Base-by-base conservation (phyloP, 1,140 invertebrate genomes). In the Drosophila sp. region DNA sequence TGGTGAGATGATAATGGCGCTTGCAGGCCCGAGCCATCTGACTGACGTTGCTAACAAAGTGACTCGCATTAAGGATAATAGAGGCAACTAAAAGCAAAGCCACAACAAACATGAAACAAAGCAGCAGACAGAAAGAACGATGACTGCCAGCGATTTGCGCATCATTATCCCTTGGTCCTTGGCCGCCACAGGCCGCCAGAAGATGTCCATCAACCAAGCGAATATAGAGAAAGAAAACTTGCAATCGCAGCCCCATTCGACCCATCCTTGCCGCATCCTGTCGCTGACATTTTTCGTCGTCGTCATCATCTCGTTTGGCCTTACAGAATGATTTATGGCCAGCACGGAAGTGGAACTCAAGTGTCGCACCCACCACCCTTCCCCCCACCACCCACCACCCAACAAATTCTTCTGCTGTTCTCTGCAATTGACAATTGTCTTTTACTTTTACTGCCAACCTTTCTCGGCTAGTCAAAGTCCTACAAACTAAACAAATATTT, bases 51-150 rank as follows among this genome's bases (percentile, higher is more conserved):
- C 80, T 80, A 89, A 89, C 84, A 89, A 89, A 89, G 84, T 89
- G 84, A 89, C 80, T 89, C 84, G 84, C 84, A 89, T 89, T 89
- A 89, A 89, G 84, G 85, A 89, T 89, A 89, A 89, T 89, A 83
- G 83, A 84, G 84, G 84, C 83, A 84, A 80, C 84, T 89, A 89
- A 83, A 83, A 84, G 83, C 84, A 76, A 72, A 80, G 70, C 84
- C 70, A 74, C 70, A 72, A 70, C 66, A 72, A 50, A 72, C 83
- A 79, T 86, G 83, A 86, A 87, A 86, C 83, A 86, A 87, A 86
- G 83, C 83, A 83, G 83, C 5, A 47, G 11, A 41, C 54, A 73
- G 73, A 55, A 73, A 25, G 73, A 35, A 35, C 80, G 84, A 79
- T 79, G 77, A 79, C 77, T 79, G 76, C 76, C 66, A 79, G 75